Percentiles rank a stretch among this genome's conserved stretches.
Evolutionary conservation across 2,113 vertebrate species (phyloP).

Genomic region (Ramphastos sulfuratus): DNA sequence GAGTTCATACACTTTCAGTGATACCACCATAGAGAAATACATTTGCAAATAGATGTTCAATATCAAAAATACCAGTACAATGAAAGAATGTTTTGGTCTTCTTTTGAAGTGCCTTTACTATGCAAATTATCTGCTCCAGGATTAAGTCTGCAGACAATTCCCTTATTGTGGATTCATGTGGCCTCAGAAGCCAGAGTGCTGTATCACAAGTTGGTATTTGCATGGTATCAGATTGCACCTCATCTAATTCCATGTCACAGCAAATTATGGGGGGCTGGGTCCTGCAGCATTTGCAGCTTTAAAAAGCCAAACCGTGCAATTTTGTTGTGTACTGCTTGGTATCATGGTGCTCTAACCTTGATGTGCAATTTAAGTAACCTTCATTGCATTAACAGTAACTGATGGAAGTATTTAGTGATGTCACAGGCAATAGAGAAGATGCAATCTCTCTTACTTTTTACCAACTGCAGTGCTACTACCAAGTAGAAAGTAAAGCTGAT

Average conservation of each 20-base stretch:
- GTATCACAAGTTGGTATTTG: conserved; percentile 5
- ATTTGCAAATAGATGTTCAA: neutral
- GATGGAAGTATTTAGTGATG: neutral
- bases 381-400: neutral
- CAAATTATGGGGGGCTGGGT: neutral
- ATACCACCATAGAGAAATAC: neutral
- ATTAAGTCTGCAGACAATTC: neutral
- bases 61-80: neutral
- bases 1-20: neutral
- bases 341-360: neutral
- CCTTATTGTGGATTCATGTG: neutral
- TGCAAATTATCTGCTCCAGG: conserved; percentile 9
- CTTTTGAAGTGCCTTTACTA: conserved; percentile 5
- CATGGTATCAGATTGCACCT: neutral
- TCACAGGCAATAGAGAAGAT: neutral
- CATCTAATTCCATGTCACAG: neutral
- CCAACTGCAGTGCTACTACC: neutral
- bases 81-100: neutral
- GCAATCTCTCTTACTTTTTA: neutral
- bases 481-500: neutral
- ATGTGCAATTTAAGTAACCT: neutral
- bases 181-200: neutral
- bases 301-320: neutral
- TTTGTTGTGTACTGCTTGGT: neutral
- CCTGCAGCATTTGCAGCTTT: neutral